Evolutionary conservation across 2,797 vertebrate species (phyloP).

Genomic region (Selene dorsalis): DNA sequence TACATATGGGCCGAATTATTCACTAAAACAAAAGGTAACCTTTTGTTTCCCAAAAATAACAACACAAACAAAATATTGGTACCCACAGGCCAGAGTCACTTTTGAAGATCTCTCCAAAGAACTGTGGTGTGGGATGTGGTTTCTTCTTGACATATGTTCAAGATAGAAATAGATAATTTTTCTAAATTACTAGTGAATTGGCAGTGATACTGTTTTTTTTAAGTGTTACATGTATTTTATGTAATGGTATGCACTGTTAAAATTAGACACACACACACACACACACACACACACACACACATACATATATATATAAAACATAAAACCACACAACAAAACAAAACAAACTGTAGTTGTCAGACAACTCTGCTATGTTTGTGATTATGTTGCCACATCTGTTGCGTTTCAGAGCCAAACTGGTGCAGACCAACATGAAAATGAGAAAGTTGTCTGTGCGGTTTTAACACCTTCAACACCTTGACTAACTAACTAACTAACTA

Average conservation of each 20-base stretch:
- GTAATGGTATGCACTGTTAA: background rate
- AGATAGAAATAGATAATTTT: background rate
- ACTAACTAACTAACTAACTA: background rate
- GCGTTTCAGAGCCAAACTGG: background rate
- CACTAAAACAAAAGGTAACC: background rate
- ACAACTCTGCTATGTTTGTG: background rate
- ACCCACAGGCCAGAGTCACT: background rate
- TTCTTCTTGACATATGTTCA: background rate
- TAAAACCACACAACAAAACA: background rate
- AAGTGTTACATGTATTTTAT: background rate
- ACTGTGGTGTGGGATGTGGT: background rate
- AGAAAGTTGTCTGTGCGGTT: slow-evolving; percentile 48
- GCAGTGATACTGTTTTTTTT: too few species aligned
- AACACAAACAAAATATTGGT: background rate
- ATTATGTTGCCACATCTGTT: slow-evolving; percentile 2
- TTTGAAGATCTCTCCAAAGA: background rate
- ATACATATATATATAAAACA: background rate
- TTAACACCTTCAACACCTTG: slow-evolving; percentile 36
- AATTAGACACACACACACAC: background rate
- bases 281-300: background rate
- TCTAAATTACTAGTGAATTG: background rate
- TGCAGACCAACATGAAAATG: slow-evolving; percentile 20
- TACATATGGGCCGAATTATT: background rate
- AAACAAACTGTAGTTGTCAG: background rate
- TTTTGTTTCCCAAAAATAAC: background rate